Percentiles rank a stretch among this genome's conserved stretches.
phyloP scores from a whole-genome alignment of 2,797 vertebrate genomes.

The Molossus molossus region DNA sequence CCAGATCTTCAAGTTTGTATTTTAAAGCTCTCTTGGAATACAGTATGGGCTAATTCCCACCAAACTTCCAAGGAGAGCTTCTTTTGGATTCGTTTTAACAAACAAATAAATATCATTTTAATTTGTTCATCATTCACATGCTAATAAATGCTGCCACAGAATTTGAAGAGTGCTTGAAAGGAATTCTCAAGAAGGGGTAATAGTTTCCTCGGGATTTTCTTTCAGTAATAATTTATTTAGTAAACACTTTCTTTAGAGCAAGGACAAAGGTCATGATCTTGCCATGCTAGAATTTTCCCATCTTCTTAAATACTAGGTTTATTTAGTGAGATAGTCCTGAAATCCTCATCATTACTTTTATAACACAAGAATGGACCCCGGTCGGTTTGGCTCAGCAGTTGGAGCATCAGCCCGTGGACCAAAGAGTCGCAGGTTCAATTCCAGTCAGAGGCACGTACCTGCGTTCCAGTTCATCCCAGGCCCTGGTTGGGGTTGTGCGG shows the following conservation, averaged over 20 bases:
- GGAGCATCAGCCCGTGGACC: too few species aligned
- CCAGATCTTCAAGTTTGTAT: constrained; percentile 41
- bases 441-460: too few species aligned
- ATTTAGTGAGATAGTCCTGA: constrained; percentile 30
- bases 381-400: too few species aligned
- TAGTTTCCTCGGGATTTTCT: background rate
- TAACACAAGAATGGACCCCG: background rate
- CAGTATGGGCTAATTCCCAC: background rate
- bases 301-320: background rate
- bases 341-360: constrained; percentile 20
- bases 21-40: constrained; percentile 2
- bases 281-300: background rate
- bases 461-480: too few species aligned
- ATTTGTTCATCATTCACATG: constrained; percentile 48
- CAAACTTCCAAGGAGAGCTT: constrained; percentile 45
- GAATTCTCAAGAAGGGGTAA: constrained; percentile 41
- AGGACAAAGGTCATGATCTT: background rate
- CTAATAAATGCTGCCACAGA: constrained; percentile 39
- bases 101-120: constrained; percentile 57
- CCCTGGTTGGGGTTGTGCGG: too few species aligned
- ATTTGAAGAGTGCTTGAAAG: constrained; percentile 19
- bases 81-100: constrained; percentile 51
- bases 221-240: constrained; percentile 63
- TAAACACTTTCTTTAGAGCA: constrained; percentile 62
- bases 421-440: too few species aligned